phyloP scores from a whole-genome alignment of 2,888 invertebrate species.

The Kryphioiulus occultus region DNA sequence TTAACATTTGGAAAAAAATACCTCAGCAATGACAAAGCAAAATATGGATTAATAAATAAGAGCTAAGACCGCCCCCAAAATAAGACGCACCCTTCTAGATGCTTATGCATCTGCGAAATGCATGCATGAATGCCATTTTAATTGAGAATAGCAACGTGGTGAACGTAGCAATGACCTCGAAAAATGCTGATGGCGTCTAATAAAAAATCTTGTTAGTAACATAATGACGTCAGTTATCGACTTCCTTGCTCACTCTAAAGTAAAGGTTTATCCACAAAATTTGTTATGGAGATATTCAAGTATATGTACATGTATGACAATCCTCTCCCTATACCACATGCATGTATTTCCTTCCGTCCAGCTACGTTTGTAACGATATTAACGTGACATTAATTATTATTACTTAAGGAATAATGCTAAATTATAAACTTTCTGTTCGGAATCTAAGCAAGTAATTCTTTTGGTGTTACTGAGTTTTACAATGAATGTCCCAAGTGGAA shows the following conservation, averaged over 20 bases:
- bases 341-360: too few species aligned
- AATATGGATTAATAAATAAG: background rate
- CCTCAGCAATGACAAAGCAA: background rate
- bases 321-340: too few species aligned
- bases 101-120: background rate
- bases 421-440: too few species aligned
- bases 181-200: background rate
- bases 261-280: background rate
- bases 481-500: too few species aligned
- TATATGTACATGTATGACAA: background rate
- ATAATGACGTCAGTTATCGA: background rate
- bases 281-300: background rate
- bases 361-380: background rate
- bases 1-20: background rate
- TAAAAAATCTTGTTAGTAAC: background rate
- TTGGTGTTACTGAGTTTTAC: too few species aligned
- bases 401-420: background rate
- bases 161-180: conserved; percentile 20
- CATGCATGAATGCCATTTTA: conserved; percentile 29
- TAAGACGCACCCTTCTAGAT: background rate
- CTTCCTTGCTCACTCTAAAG: background rate
- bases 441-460: too few species aligned
- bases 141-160: background rate
- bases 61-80: background rate
- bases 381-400: background rate